These are phyloP conservation scores for Eulemur coronatus DNA, from an alignment of 2,797 vertebrate genomes.

Conservation along the genomic window DNA sequence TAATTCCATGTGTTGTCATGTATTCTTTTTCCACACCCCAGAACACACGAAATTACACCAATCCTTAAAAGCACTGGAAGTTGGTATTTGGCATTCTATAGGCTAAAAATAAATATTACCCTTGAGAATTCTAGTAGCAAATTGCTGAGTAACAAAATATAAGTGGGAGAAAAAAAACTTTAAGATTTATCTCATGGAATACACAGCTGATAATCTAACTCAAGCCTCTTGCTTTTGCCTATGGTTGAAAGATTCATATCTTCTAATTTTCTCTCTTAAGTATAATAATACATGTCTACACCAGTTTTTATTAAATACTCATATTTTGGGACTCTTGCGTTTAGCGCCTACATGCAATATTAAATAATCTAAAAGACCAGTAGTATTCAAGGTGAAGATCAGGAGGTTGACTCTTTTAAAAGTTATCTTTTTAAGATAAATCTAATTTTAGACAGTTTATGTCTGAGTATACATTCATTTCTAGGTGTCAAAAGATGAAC, in stretches of 20 bases:
- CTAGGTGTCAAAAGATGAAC: slow-evolving; percentile 9
- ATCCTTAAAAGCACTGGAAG: not conserved
- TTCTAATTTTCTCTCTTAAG: not conserved
- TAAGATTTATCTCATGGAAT: not conserved
- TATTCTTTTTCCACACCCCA: not conserved
- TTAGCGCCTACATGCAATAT: not conserved
- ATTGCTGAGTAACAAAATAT: not conserved
- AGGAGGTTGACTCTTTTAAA: slow-evolving; percentile 17
- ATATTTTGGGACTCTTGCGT: not conserved
- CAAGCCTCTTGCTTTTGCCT: not conserved
- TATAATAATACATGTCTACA: not conserved
- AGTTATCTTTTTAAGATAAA: slow-evolving; percentile 39
- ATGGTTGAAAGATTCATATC: not conserved
- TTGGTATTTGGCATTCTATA: not conserved
- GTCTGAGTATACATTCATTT: not conserved
- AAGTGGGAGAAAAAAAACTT: not conserved
- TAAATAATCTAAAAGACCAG: not conserved
- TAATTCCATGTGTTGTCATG: not conserved
- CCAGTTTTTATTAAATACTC: not conserved
- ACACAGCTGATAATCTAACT: not conserved
- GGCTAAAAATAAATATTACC: not conserved
- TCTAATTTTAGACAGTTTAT: slow-evolving; percentile 1
- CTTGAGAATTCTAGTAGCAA: not conserved
- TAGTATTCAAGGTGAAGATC: not conserved
- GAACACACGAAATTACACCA: not conserved